Evolutionary conservation across 2,888 invertebrate genomes (phyloP), one percentile per base, ranked within the genome.

Genomic region (Caenorhabditis drosophilae): DNA sequence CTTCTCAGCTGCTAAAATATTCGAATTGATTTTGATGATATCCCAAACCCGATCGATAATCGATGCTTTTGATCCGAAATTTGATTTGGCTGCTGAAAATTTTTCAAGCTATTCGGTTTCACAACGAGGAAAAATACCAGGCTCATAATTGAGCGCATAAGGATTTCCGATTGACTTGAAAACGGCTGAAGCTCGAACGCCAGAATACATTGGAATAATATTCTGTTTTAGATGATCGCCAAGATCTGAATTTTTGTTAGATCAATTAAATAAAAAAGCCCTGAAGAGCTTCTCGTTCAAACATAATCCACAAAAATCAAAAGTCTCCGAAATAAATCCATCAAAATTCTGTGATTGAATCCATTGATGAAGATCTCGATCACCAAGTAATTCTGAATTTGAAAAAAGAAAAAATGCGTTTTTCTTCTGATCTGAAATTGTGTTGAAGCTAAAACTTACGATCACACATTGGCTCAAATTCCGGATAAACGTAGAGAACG

Each of bases 301-400:
- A 61, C 67, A 60, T 11, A 67, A 45, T 16, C 67, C 67, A 20
- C 67, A 67, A 38, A 67, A 61, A 36, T 67, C 61, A 18, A 58
- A 57, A 16, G 54, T 57, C 31, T 67, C 67, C 6, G 45, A 42
- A 18, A 52, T 52, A n/a, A 44, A 41, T 0, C 31, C 52, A 15
- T 52, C 52, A 44, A 52, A 52, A 27, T 61, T 54, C 11, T 54
- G 42, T 22, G 35, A 20, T 23, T 46, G 53, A 20, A 67, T 35
- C 23, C 20, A 23, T 7, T 49, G 16, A 23, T 62, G 36, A n/a
- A 36, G 36, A 4, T 36, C 11, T 4, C n/a, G 7, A n/a, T 36
- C 36, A 15, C n/a, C 11, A n/a, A 36, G n/a, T 9, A 36, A 15
- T 36, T 36, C 36, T 36, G n/a, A n/a, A n/a, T n/a, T n/a, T 9